Evolutionary conservation across 2,113 vertebrate genomes (phyloP), one percentile per base, ranked within the genome.

Genomic region (Elephantulus edwardii): DNA sequence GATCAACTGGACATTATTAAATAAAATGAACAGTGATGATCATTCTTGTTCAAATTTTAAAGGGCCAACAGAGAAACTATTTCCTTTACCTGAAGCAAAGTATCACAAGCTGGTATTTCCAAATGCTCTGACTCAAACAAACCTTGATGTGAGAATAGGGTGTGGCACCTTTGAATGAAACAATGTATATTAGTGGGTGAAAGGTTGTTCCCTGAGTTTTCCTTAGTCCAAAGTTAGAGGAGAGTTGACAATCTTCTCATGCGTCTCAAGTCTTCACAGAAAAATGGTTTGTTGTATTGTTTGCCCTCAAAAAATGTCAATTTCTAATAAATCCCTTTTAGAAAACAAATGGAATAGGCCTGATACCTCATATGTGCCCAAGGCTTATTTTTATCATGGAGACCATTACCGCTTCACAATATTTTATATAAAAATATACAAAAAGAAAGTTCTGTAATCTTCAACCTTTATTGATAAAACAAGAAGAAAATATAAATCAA

Each of bases 251-350:
- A 44, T 84, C 52, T 87, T 92, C 74, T 79, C 66, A 76, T 84
- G n/a, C 50, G 62, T 44, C 74, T 90, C n/a, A 90, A 85, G 64
- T 80, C n/a, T 56, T 88, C 83, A 90, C 46, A 94, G 44, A 81
- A 95, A 93, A 90, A 93, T 66, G 72, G 11, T 90, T 50, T 80
- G 66, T 64, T 81, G 75, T 66, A 95, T 77, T 81, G 30, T 60
- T 92, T 76, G 60, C 58, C 60, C 62, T 91, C 79, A 85, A 82
- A 92, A 90, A 85, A 74, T 77, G 92, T 82, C 62, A 86, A 17
- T 78, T 77, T 90, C 79, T 88, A 4, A 0, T 72, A 81, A 92
- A 90, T 50, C 92, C 40, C 20, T 88, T 6, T 83, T 66, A 24
- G 64, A 56, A 83, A 26, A 28, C 68, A 94, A 88, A 85, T 80